These are phyloP conservation scores for Micoletzkya japonica DNA, from an alignment of 2,888 invertebrate genomes.

Conservation along the genomic window DNA sequence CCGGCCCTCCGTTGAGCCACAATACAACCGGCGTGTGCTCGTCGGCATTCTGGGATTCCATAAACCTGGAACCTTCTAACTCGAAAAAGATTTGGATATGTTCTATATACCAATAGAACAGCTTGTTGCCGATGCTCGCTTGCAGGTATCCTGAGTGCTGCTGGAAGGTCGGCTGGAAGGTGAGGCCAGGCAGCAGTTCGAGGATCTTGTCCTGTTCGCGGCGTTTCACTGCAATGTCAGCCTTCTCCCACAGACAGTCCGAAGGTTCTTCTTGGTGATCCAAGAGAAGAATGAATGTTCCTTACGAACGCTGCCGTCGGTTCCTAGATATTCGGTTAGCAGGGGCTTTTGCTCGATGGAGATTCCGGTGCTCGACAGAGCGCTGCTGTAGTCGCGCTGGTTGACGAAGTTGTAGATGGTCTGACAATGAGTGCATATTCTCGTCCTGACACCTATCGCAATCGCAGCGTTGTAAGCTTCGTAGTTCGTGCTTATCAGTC, in stretches of 20 bases:
- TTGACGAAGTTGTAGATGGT: constrained; percentile 73
- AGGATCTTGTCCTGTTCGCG: background rate
- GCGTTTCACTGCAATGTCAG: no score
- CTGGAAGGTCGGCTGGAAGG: constrained; percentile 61
- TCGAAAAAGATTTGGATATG: no score
- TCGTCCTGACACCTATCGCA: constrained; percentile 32
- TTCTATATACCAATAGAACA: constrained; percentile 68
- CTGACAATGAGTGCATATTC: constrained; percentile 65
- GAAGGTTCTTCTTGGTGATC: no score
- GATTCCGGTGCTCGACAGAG: constrained; percentile 34
- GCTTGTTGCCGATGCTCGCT: constrained; percentile 53
- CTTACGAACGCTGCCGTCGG: no score
- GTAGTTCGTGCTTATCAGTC: no score
- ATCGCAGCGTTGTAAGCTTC: no score
- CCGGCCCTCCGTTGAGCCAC: constrained; percentile 54
- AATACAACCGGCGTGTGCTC: constrained; percentile 47
- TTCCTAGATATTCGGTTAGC: constrained; percentile 27
- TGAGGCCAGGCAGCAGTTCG: constrained; percentile 49
- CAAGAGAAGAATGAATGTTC: no score
- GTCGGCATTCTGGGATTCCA: constrained; percentile 17
- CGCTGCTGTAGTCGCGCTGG: constrained; percentile 39
- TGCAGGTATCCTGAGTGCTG: constrained; percentile 65
- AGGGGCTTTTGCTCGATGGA: constrained; percentile 38
- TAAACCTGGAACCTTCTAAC: constrained; percentile 8
- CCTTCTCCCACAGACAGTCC: no score